Percentiles rank a stretch among this genome's conserved stretches.
phyloP scores from a whole-genome alignment of 2,113 vertebrate genomes.

The Semnornis frantzii region DNA sequence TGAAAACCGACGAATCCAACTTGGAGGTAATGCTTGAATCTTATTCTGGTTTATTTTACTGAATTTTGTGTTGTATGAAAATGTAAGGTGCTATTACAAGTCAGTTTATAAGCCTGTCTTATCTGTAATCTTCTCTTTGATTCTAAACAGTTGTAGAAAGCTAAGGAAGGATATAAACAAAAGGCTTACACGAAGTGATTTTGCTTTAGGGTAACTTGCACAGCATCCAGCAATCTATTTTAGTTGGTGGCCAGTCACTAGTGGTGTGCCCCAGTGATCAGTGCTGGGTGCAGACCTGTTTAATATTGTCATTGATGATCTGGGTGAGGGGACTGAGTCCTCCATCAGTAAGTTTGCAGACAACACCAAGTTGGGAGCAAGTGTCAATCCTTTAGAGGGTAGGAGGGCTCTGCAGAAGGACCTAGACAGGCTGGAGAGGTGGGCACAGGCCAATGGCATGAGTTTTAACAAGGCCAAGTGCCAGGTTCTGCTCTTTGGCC shows the following conservation, averaged over 20 bases:
- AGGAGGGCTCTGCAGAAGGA: too few relatives aligned
- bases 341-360: too few relatives aligned
- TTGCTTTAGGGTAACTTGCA: neutral
- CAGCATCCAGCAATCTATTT: neutral
- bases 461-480: too few relatives aligned
- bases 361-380: too few relatives aligned
- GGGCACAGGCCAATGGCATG: too few relatives aligned
- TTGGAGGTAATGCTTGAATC: neutral
- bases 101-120: neutral
- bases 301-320: too few relatives aligned
- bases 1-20: neutral
- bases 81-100: slow-evolving; percentile 19
- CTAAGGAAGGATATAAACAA: slow-evolving; percentile 7
- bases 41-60: neutral
- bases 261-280: too few relatives aligned
- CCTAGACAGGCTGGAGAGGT: too few relatives aligned
- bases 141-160: slow-evolving; percentile 4
- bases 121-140: slow-evolving; percentile 36
- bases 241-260: neutral
- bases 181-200: neutral
- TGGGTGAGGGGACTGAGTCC: too few relatives aligned
- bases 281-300: too few relatives aligned
- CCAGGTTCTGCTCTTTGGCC: too few relatives aligned
- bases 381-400: too few relatives aligned
- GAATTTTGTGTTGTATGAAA: neutral